Conservation (phyloP, 2,113 vertebrate species). For the Quiscalus mexicanus region DNA sequence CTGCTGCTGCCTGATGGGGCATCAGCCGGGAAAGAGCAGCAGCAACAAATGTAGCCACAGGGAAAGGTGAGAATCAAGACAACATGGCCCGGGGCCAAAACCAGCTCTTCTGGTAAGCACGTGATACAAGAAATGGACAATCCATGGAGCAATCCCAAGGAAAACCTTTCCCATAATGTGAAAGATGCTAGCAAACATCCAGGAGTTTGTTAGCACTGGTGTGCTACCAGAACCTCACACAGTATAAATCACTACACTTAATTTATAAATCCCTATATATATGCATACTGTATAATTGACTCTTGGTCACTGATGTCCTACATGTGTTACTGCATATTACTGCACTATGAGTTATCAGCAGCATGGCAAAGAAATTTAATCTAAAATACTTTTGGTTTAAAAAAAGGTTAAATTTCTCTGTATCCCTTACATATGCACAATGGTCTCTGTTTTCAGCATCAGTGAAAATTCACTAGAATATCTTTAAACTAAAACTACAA, state of each 20-base stretch:
- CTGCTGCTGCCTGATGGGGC: neutral
- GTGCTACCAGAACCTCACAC: neutral
- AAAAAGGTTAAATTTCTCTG: neutral
- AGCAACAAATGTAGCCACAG: neutral
- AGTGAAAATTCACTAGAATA: neutral
- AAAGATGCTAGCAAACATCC: neutral
- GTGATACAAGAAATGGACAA: neutral
- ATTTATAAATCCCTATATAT: neutral
- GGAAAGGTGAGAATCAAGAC: neutral
- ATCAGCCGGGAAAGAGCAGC: neutral
- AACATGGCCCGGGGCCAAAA: rapidly evolving
- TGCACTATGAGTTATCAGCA: neutral
- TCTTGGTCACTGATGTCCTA: neutral
- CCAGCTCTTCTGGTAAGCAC: neutral
- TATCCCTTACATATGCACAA: neutral
- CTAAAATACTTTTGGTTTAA: neutral
- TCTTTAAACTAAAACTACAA: neutral
- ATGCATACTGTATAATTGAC: neutral
- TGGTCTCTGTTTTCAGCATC: neutral
- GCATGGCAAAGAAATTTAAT: neutral
- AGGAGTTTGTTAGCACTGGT: neutral
- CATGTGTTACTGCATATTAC: neutral
- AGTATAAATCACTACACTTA: neutral
- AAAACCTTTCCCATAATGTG: neutral
- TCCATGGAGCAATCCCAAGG: neutral